phyloP scores from a whole-genome alignment of 2,113 vertebrate species.

The Ochotona curzoniae region DNA sequence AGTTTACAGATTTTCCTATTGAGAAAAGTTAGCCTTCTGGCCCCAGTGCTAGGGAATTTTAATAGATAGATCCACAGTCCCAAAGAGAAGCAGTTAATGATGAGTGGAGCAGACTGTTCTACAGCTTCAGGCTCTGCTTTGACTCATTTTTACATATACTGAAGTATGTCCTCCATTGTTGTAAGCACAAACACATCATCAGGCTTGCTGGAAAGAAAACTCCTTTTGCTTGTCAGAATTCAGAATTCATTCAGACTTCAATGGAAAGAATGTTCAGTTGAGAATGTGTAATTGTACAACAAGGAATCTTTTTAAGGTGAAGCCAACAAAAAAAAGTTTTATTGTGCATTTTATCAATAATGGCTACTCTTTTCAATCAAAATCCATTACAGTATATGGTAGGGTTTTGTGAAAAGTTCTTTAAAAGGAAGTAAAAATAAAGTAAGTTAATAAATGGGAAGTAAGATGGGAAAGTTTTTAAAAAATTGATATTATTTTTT shows the following conservation, averaged over 20 bases:
- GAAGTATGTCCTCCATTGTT: background rate
- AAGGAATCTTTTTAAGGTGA: background rate
- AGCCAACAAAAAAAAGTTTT: background rate
- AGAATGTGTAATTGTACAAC: background rate
- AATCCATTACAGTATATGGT: background rate
- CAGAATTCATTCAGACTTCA: slow-evolving; percentile 2
- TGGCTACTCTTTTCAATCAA: background rate
- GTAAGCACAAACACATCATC: background rate
- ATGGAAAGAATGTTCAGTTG: background rate
- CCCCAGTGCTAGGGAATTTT: background rate
- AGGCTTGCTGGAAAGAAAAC: background rate
- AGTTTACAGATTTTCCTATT: slow-evolving; percentile 40
- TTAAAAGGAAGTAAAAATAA: slow-evolving; percentile 46
- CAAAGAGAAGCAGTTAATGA: background rate
- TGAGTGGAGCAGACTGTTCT: slow-evolving; percentile 20
- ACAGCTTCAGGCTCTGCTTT: background rate
- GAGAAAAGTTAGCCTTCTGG: slow-evolving; percentile 18
- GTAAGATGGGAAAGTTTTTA: background rate
- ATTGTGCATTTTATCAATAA: background rate
- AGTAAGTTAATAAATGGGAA: background rate
- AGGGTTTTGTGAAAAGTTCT: slow-evolving; percentile 27
- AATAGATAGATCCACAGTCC: background rate
- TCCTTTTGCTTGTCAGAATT: slow-evolving; percentile 29
- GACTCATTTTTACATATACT: background rate
- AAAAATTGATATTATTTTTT: no score